Conservation (phyloP, 2,113 vertebrate species). For the Rhinolophus sinicus region DNA sequence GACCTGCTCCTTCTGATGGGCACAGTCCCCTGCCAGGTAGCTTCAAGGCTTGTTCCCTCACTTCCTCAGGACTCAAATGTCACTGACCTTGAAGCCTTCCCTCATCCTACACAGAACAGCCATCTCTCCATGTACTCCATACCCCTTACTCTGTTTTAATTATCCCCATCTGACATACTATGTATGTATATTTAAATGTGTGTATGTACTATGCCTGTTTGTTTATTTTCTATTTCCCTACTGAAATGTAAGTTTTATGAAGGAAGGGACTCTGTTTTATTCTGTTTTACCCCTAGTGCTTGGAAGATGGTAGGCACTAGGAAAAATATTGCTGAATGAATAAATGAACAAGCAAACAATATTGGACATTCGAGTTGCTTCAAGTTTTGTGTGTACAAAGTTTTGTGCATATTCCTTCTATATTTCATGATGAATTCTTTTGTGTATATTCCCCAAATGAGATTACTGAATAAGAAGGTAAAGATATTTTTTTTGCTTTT, state of each 20-base stretch:
- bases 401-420: background rate
- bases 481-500: background rate
- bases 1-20: background rate
- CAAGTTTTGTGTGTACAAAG: background rate
- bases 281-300: background rate
- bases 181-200: background rate
- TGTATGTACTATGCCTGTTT: background rate
- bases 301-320: background rate
- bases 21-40: background rate
- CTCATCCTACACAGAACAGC: background rate
- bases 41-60: background rate
- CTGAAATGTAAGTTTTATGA: slow-evolving; percentile 19
- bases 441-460: background rate
- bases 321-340: background rate
- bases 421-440: background rate
- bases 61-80: background rate
- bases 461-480: background rate
- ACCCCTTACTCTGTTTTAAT: background rate
- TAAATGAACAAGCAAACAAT: background rate
- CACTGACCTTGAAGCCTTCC: background rate
- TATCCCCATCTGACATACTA: background rate
- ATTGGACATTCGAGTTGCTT: background rate
- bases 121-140: background rate
- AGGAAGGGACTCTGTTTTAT: background rate
- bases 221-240: background rate